phyloP scores from a whole-genome alignment of 2,113 vertebrate species.

The Proteles cristata region DNA sequence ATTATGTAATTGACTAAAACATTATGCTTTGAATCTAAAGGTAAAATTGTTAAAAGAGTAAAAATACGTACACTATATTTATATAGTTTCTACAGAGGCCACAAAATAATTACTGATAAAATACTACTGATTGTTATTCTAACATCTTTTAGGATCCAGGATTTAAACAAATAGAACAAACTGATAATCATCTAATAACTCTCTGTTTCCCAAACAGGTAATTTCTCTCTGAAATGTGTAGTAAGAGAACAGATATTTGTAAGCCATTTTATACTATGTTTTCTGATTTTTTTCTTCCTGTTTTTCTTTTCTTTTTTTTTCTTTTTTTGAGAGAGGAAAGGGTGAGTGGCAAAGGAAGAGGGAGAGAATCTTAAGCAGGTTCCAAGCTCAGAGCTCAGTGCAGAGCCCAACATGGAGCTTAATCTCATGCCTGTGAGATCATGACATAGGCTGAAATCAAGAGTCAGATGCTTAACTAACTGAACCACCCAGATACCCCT shows the following conservation, averaged over 20 bases:
- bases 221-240: constrained; percentile 41
- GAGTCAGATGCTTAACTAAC: too few species aligned
- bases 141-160: constrained; percentile 53
- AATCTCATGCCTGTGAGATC: too few species aligned
- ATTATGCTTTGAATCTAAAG: not conserved
- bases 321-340: too few species aligned
- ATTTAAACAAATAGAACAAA: constrained; percentile 54
- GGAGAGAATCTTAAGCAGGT: too few species aligned
- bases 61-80: constrained; percentile 55
- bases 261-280: not conserved
- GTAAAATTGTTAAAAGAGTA: constrained; percentile 63
- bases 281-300: not conserved
- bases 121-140: constrained; percentile 52
- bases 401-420: too few species aligned
- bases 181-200: not conserved
- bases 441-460: too few species aligned
- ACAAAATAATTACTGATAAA: constrained; percentile 59
- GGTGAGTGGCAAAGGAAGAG: too few species aligned
- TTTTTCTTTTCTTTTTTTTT: too few species aligned
- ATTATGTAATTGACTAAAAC: not conserved
- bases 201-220: constrained; percentile 27
- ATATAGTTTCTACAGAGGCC: constrained; percentile 50
- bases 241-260: constrained; percentile 69
- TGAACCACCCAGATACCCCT: too few species aligned
- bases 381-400: too few species aligned